phyloP scores from a whole-genome alignment of 2,113 vertebrate genomes.

The Perccottus glenii region DNA sequence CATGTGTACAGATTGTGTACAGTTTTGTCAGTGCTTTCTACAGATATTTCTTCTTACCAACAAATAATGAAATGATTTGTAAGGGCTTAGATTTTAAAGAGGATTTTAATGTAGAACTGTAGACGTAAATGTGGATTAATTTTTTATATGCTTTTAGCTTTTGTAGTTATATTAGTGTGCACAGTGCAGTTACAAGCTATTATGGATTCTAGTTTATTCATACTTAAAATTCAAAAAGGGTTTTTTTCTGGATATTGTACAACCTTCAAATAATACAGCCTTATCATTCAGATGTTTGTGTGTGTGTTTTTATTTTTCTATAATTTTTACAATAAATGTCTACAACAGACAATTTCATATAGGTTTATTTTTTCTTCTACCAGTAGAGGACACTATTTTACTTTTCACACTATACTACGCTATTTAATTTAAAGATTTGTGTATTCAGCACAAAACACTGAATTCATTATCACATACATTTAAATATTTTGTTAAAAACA shows the following conservation, averaged over 20 bases:
- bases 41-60: background rate
- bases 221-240: conserved; percentile 4
- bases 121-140: conserved; percentile 18
- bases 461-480: too few species aligned
- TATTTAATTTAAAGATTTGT: too few species aligned
- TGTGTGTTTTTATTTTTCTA: conserved; percentile 29
- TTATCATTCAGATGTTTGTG: conserved; percentile 27
- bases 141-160: conserved; percentile 17
- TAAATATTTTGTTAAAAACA: too few species aligned
- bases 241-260: conserved; percentile 45
- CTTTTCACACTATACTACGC: background rate
- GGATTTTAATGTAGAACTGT: conserved; percentile 18
- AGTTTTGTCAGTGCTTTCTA: background rate
- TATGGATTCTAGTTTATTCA: background rate
- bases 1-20: conserved; percentile 58
- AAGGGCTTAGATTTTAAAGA: conserved; percentile 10
- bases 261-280: conserved; percentile 15
- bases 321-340: conserved; percentile 74
- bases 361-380: conserved; percentile 20
- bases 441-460: too few species aligned
- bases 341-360: conserved; percentile 13
- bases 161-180: background rate
- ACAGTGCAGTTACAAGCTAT: conserved; percentile 4
- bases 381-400: conserved; percentile 62
- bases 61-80: background rate